Evolutionary conservation across 35 echinoderm and acorn worm genomes (phyloP), one percentile per base, ranked within the genome.

Genomic region (Strongylocentrotus purpuratus): DNA sequence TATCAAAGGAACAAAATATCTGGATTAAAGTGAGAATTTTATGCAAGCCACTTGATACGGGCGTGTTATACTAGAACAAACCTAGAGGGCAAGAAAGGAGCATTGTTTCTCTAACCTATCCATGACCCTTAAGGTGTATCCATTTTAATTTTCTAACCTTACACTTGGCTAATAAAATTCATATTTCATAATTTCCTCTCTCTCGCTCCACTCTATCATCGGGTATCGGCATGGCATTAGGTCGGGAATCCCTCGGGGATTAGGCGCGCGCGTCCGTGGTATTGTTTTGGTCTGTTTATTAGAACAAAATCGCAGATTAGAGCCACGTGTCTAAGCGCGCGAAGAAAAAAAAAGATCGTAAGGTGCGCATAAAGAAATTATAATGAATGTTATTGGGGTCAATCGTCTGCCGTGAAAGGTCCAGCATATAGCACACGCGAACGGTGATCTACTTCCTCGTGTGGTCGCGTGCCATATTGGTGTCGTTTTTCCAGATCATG

Each of bases 131-230:
- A 70, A 70, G 61, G 61, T 70, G 61, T 70, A 70, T 78, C 65
- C 28, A 78, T 22, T 78, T 78, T 78, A 78, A 78, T 78, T 78
- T 78, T 78, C 65, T 78, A 78, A 78, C 65, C 65, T 78, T 78
- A 78, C 65, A 78, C 65, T 78, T 78, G 65, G 65, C 65, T 78
- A 78, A 78, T 78, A 78, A 78, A 78, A 78, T 78, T 78, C 65
- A 78, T 78, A 78, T 78, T 78, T 78, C 65, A 78, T 78, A 78
- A 78, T 78, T 78, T 78, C 65, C 65, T 78, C 65, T n/a, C 65
- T 78, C 18, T 22, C 65, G 22, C 65, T 78, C 65, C 65, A 78
- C 65, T 78, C 65, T 22, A n/a, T 78, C 65, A 78, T 78, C 65
- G 65, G 65, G 65, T 78, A 78, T 78, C 65, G 65, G 65, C 22